A percentile compares a stretch with the other conserved stretches of the same genome.
phyloP scores from a whole-genome alignment of 2,797 vertebrate species.

The Prunella strophiata region DNA sequence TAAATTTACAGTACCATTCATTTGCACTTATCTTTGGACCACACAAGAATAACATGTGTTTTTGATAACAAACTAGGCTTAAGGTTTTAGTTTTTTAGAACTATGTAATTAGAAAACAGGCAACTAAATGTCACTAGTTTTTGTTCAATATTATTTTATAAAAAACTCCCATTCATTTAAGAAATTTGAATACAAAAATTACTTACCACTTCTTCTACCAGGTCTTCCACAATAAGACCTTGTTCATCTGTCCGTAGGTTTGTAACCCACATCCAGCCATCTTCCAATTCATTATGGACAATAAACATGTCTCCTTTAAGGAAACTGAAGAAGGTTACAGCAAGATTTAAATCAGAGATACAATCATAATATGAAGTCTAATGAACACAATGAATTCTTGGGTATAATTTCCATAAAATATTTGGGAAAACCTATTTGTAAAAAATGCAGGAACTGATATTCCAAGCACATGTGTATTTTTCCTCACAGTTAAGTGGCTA shows the following conservation, averaged over 20 bases:
- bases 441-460: neutral
- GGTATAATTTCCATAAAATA: neutral
- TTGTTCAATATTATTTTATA: neutral
- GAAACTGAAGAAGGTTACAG: slow-evolving; percentile 83
- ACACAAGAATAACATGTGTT: neutral
- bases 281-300: slow-evolving; percentile 98
- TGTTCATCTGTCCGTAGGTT: slow-evolving; percentile 97
- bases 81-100: neutral
- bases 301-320: slow-evolving; percentile 99
- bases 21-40: neutral
- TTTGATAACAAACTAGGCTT: neutral
- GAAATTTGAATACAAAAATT: neutral
- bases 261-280: slow-evolving; percentile 99
- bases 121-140: neutral
- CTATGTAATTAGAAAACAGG: neutral
- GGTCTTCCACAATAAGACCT: slow-evolving; percentile 97
- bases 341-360: slow-evolving; percentile 32
- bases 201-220: slow-evolving; percentile 97
- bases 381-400: neutral
- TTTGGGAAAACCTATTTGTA: neutral
- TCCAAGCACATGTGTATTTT: neutral
- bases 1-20: neutral
- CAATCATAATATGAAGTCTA: neutral
- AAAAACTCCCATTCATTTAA: neutral
- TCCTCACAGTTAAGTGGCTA: neutral